Percentiles rank a stretch among this genome's conserved stretches.
phyloP scores from a whole-genome alignment of 2,888 invertebrate species.

The Chymomyza procnemis region DNA sequence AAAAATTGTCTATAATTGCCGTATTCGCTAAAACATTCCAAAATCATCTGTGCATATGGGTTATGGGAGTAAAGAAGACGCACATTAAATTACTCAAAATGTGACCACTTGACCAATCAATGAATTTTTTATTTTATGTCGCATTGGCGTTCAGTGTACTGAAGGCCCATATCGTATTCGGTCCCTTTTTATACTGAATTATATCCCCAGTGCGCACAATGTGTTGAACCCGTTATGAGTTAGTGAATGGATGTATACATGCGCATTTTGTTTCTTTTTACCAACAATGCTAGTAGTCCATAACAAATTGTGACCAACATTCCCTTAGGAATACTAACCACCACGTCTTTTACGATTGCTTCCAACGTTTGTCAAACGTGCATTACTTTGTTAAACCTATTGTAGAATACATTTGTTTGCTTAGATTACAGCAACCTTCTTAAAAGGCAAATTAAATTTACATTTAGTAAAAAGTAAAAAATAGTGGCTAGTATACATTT shows the following conservation, averaged over 20 bases:
- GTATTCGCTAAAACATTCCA: neutral
- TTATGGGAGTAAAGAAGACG: neutral
- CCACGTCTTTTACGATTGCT: neutral
- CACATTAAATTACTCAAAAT: slow-evolving; percentile 46
- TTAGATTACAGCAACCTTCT: neutral
- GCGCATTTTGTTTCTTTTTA: neutral
- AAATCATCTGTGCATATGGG: neutral
- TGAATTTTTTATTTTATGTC: slow-evolving; percentile 55
- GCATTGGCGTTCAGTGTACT: slow-evolving; percentile 30
- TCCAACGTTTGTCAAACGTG: neutral
- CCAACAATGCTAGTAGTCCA: neutral
- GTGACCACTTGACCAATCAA: slow-evolving; percentile 61
- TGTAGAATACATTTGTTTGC: neutral
- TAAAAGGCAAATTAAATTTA: neutral
- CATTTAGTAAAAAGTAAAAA: neutral
- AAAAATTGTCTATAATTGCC: too few relatives aligned
- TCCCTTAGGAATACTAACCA: neutral
- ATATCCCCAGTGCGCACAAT: slow-evolving; percentile 40
- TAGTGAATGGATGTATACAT: slow-evolving; percentile 5
- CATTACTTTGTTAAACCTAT: neutral
- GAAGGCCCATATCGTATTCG: slow-evolving; percentile 14
- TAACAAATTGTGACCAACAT: neutral
- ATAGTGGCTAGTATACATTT: neutral
- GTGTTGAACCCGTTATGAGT: slow-evolving; percentile 21
- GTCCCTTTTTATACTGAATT: slow-evolving; percentile 21